Conservation (phyloP, 1,140 invertebrate species). For the Triops cancriformis region DNA sequence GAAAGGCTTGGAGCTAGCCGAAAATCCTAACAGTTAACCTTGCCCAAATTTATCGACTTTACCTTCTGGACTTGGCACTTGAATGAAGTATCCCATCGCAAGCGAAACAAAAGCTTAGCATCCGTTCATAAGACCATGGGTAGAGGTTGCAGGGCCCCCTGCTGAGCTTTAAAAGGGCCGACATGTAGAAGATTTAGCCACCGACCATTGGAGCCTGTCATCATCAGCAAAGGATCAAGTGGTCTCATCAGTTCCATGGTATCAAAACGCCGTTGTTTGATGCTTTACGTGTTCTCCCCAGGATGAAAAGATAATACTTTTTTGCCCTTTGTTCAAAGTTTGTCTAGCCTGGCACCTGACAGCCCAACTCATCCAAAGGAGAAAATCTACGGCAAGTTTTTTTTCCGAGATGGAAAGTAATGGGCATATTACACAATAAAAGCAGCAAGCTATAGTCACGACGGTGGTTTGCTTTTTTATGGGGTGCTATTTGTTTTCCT, state of each 20-base stretch:
- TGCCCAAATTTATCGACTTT: background rate
- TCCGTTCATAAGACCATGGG: background rate
- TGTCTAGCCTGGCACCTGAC: background rate
- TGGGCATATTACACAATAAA: too few relatives aligned
- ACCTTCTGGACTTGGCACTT: constrained; percentile 9
- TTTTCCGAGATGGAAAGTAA: too few relatives aligned
- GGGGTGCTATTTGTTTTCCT: too few relatives aligned
- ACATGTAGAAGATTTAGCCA: background rate
- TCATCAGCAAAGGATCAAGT: constrained; percentile 13
- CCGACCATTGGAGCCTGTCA: background rate
- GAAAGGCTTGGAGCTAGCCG: background rate
- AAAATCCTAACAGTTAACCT: background rate
- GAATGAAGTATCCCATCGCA: background rate
- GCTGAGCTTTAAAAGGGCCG: constrained; percentile 12
- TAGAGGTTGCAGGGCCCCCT: background rate
- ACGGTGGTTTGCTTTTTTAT: too few relatives aligned
- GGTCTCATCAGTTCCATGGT: background rate
- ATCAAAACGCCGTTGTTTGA: background rate
- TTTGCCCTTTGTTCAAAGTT: background rate
- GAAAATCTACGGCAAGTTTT: background rate
- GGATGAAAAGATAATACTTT: background rate
- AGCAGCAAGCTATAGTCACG: too few relatives aligned
- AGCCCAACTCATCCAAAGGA: background rate
- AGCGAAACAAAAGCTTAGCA: background rate
- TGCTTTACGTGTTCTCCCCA: background rate